A percentile compares a stretch with the other conserved stretches of the same genome.
phyloP scores from a whole-genome alignment of 2,888 invertebrate species.

The Silvanus unidentatus region DNA sequence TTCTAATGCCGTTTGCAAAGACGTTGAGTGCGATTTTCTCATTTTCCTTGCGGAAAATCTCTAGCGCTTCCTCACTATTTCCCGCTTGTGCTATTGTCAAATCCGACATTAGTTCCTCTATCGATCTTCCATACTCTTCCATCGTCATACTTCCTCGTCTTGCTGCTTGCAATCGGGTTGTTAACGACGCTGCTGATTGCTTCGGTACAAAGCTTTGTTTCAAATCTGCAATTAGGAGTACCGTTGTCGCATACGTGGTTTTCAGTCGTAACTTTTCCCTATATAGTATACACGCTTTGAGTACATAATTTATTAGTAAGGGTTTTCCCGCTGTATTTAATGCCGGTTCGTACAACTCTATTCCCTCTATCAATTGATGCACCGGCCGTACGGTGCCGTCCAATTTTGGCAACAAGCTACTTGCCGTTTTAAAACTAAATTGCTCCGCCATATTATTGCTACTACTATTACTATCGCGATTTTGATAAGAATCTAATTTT shows the following conservation, averaged over 20 bases:
- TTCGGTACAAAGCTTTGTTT: background rate
- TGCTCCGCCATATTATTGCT: constrained; percentile 5
- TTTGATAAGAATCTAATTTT: too few relatives aligned
- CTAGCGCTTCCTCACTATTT: background rate
- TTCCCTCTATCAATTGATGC: background rate
- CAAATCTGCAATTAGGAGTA: background rate
- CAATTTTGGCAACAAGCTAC: constrained; percentile 9
- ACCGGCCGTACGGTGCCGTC: background rate
- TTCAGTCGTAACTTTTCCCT: background rate
- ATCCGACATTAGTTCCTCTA: constrained; percentile 7
- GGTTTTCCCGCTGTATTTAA: background rate
- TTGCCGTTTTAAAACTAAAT: constrained; percentile 12
- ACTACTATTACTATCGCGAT: too few relatives aligned
- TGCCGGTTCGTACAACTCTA: background rate
- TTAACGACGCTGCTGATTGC: background rate
- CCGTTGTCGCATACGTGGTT: background rate
- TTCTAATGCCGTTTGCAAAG: constrained; percentile 11
- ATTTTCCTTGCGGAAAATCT: constrained; percentile 9
- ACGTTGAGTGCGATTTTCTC: constrained; percentile 12
- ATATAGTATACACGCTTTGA: background rate
- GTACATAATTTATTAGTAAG: background rate
- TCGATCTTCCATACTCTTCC: constrained; percentile 4
- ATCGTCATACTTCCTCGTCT: constrained; percentile 4
- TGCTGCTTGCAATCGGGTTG: background rate
- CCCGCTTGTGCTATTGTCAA: constrained; percentile 12